Evolutionary conservation across 2,888 invertebrate species (phyloP).

Genomic region (Microplitis deprimator): DNA sequence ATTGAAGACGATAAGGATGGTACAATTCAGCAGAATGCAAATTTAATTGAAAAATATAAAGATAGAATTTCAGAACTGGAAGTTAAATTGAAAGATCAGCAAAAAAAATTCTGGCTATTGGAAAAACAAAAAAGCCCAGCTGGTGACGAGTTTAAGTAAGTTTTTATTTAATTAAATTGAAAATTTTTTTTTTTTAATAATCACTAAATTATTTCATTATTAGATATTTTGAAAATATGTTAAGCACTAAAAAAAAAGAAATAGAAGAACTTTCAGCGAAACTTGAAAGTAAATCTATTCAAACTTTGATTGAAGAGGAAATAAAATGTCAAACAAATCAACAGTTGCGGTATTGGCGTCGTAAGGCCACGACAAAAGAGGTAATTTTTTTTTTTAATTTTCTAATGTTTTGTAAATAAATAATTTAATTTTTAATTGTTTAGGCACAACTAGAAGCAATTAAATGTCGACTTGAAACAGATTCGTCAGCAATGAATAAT

Average conservation of each 20-base stretch:
- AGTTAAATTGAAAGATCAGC: conserved; percentile 54
- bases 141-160: conserved; percentile 46
- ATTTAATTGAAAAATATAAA: conserved; percentile 57
- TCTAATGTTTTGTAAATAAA: conserved; percentile 6
- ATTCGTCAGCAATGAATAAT: conserved; percentile 40
- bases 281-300: conserved; percentile 57
- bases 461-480: conserved; percentile 46
- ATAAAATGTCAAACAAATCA: conserved; percentile 49
- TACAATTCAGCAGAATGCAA: conserved; percentile 52
- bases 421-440: conserved; percentile 8
- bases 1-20: conserved; percentile 56
- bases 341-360: conserved; percentile 55
- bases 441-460: conserved; percentile 51
- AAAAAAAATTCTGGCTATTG: conserved; percentile 45
- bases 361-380: conserved; percentile 56
- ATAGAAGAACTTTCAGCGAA: conserved; percentile 56
- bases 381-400: conserved; percentile 41
- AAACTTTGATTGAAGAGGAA: conserved; percentile 57
- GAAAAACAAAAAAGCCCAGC: conserved; percentile 27
- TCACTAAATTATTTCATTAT: neutral
- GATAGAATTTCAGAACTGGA: conserved; percentile 58
- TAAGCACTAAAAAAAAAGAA: conserved; percentile 56
- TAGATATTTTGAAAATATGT: conserved; percentile 59
- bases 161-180: neutral
- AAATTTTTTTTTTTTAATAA: neutral